Evolutionary conservation across 1,140 invertebrate species (phyloP).

Genomic region (Drosophila saltans): DNA sequence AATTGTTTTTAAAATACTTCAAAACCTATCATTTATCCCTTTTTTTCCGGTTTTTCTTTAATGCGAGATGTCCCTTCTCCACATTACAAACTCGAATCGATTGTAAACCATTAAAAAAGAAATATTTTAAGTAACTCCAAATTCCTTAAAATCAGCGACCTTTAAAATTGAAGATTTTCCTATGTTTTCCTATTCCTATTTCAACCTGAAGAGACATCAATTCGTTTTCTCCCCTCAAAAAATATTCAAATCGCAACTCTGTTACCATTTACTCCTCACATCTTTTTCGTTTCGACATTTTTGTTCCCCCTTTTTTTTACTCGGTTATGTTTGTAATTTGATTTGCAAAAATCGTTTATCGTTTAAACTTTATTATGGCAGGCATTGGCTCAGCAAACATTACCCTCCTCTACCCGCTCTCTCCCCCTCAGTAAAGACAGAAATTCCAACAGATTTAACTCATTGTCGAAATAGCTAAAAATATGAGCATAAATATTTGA

Average conservation of each 20-base stretch:
- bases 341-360: constrained; percentile 63
- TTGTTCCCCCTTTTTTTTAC: not conserved
- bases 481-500: constrained; percentile 79
- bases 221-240: not conserved
- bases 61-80: too few relatives aligned
- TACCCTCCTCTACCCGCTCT: too few relatives aligned
- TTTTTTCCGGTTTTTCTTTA: too few relatives aligned
- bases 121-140: not conserved
- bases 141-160: not conserved
- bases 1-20: too few relatives aligned
- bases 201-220: not conserved
- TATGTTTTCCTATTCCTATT: too few relatives aligned
- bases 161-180: too few relatives aligned
- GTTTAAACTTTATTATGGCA: constrained; percentile 62
- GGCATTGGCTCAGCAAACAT: constrained; percentile 34
- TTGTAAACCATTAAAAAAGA: too few relatives aligned
- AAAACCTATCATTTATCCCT: too few relatives aligned
- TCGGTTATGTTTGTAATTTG: constrained; percentile 58
- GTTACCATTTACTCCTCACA: not conserved
- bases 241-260: not conserved
- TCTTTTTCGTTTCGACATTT: not conserved
- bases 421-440: constrained; percentile 10
- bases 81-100: too few relatives aligned
- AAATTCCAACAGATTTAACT: constrained; percentile 73
- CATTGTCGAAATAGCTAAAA: constrained; percentile 71